A percentile compares a stretch with the other conserved stretches of the same genome.
Conservation (phyloP, 2,888 invertebrate species). For the Ceramica pisi region DNA sequence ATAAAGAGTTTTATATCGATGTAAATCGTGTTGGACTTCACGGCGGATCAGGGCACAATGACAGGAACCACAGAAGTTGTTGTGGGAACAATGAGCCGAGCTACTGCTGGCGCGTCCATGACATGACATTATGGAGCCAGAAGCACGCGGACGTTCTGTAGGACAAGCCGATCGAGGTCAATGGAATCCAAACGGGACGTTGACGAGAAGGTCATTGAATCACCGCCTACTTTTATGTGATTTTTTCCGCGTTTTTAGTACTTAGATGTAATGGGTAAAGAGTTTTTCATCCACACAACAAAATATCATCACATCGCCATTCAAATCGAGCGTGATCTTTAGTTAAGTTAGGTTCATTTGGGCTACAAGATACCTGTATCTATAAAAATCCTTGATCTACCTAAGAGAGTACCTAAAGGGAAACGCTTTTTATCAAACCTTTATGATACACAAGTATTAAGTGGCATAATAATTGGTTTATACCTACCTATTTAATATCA, state of each 20-base stretch:
- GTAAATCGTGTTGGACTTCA: conserved; percentile 86
- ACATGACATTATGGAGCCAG: conserved; percentile 81
- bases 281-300: no score
- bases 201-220: conserved; percentile 77
- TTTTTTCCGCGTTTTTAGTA: background rate
- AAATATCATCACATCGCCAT: no score
- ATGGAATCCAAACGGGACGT: conserved; percentile 76
- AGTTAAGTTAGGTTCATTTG: no score
- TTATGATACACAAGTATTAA: no score
- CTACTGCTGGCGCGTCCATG: conserved; percentile 81
- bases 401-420: no score
- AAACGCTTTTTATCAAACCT: no score
- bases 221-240: conserved; percentile 26
- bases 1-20: conserved; percentile 87
- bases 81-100: conserved; percentile 81
- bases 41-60: conserved; percentile 87
- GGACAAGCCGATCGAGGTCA: conserved; percentile 82
- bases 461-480: no score
- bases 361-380: no score
- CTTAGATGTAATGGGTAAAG: no score
- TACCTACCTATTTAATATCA: no score
- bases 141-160: conserved; percentile 70
- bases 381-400: no score
- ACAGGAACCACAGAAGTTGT: conserved; percentile 86
- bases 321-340: no score